Conservation (phyloP, 1,140 invertebrate genomes). For the Atta texana region DNA sequence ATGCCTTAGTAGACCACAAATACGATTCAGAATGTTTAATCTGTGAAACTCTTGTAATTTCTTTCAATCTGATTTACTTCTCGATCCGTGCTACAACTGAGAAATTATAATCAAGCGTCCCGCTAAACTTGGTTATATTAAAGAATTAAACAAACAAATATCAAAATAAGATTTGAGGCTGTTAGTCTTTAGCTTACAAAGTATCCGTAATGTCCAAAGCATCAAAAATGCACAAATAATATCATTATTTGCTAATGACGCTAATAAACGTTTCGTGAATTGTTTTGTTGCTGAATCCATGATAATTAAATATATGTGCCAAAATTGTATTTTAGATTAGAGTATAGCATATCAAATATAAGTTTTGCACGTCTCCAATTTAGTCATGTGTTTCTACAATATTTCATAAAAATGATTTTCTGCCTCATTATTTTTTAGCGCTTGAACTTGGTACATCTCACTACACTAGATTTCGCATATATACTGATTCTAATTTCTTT, state of each 20-base stretch:
- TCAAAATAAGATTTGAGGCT: not conserved
- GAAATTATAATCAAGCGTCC: conserved; percentile 33
- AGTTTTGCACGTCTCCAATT: conserved; percentile 39
- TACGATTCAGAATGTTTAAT: conserved; percentile 66
- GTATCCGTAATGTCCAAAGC: not conserved
- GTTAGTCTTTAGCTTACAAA: conserved; percentile 28
- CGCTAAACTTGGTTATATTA: not conserved
- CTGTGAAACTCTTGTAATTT: conserved; percentile 51
- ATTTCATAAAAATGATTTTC: conserved; percentile 30
- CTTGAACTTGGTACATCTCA: conserved; percentile 26
- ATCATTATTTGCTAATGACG: conserved; percentile 18
- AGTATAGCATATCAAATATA: conserved; percentile 53
- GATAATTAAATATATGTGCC: conserved; percentile 26
- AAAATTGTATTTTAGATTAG: conserved; percentile 49
- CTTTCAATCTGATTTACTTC: conserved; percentile 60
- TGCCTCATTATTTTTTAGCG: conserved; percentile 13
- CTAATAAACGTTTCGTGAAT: conserved; percentile 10
- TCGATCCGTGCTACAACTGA: conserved; percentile 59
- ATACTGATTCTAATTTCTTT: conserved; percentile 19
- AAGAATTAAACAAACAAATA: not conserved
- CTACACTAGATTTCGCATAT: conserved; percentile 40
- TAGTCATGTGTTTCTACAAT: conserved; percentile 7
- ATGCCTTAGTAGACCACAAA: conserved; percentile 76
- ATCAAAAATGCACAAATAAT: conserved; percentile 33
- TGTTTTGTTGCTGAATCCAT: not conserved